Conservation (phyloP, 2,113 vertebrate genomes). For the Crotalus helleri region DNA sequence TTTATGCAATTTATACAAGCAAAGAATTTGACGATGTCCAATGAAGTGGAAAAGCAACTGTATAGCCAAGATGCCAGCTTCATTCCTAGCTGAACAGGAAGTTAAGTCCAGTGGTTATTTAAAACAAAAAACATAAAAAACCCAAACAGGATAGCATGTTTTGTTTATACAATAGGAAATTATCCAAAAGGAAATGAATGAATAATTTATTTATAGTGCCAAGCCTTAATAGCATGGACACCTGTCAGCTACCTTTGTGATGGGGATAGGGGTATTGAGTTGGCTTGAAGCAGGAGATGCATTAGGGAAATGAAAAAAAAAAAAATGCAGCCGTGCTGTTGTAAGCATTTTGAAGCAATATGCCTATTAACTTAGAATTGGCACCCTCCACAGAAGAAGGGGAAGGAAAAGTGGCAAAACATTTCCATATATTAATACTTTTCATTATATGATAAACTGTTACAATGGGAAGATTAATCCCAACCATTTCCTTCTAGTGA, state of each 20-base stretch:
- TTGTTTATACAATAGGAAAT: slow-evolving; percentile 64
- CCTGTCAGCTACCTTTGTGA: slow-evolving; percentile 47
- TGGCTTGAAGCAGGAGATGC: slow-evolving; percentile 24
- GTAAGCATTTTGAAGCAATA: background rate
- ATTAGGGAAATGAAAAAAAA: slow-evolving; percentile 28
- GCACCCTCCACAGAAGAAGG: background rate
- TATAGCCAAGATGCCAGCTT: background rate
- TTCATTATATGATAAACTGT: background rate
- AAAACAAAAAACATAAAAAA: background rate
- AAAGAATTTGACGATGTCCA: background rate
- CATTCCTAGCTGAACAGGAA: slow-evolving; percentile 31
- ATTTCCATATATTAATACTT: background rate
- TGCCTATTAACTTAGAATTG: background rate
- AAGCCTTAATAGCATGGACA: slow-evolving; percentile 37
- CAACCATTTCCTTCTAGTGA: background rate
- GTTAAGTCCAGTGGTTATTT: background rate
- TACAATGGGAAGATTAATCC: background rate
- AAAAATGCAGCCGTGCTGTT: background rate
- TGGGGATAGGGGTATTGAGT: slow-evolving; percentile 13
- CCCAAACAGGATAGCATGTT: slow-evolving; percentile 57
- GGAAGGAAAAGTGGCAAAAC: background rate
- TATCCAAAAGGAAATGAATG: slow-evolving; percentile 56
- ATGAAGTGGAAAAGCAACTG: background rate
- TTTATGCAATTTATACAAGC: fast-evolving
- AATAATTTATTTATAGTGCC: slow-evolving; percentile 58